Percentiles rank a stretch among this genome's conserved stretches.
Evolutionary conservation across 1,140 invertebrate species (phyloP).

Genomic region (Steinernema khuongi): DNA sequence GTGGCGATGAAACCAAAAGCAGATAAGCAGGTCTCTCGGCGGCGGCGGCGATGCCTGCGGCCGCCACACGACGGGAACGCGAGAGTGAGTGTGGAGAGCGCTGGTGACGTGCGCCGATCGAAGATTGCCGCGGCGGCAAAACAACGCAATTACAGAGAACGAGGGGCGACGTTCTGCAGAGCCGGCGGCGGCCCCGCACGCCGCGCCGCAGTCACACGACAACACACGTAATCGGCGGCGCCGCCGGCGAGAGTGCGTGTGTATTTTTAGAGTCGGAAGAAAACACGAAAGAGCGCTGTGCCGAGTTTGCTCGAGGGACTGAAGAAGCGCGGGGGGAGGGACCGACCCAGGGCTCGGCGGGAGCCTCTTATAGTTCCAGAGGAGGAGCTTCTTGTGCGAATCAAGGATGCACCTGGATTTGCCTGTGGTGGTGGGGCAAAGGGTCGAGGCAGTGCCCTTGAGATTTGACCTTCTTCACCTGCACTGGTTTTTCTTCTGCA

Average conservation of each 20-base stretch:
- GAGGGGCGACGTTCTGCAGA: not conserved
- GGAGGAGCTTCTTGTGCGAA: too few relatives aligned
- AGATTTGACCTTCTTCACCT: too few relatives aligned
- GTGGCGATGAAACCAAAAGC: not conserved
- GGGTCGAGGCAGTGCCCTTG: too few relatives aligned
- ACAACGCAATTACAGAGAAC: slow-evolving; percentile 9
- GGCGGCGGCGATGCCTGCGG: not conserved
- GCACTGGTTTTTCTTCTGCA: too few relatives aligned
- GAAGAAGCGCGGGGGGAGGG: not conserved
- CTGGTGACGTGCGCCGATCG: slow-evolving; percentile 14
- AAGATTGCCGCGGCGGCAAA: not conserved
- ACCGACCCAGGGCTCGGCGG: too few relatives aligned
- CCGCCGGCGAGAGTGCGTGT: not conserved
- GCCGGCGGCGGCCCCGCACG: not conserved
- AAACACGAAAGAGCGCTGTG: not conserved
- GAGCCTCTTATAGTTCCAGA: too few relatives aligned
- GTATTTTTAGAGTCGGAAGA: slow-evolving; percentile 6
- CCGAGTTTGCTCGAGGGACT: not conserved
- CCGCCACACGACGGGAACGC: not conserved
- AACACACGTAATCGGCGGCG: slow-evolving; percentile 5
- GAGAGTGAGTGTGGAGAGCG: slow-evolving; percentile 6
- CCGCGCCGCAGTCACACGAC: not conserved
- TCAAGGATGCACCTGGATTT: too few relatives aligned
- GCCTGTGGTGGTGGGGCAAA: too few relatives aligned
- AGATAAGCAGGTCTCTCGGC: not conserved